These are phyloP conservation scores for Xestia ashworthii DNA, from an alignment of 2,888 invertebrate species.

Conservation along the genomic window DNA sequence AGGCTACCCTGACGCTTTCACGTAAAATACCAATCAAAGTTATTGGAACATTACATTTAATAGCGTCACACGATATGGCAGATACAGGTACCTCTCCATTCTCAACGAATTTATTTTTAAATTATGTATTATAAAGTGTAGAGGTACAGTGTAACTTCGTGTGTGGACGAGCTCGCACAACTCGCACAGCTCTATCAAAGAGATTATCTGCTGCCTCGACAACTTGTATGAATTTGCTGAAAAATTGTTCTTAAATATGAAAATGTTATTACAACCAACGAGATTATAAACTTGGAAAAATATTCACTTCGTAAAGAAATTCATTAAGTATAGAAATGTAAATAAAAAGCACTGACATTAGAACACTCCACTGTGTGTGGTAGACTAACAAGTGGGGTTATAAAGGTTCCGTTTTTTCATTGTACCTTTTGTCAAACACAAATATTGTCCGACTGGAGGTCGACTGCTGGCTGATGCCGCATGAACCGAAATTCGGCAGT, in stretches of 20 bases:
- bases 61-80: background rate
- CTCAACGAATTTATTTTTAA: background rate
- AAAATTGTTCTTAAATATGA: constrained; percentile 12
- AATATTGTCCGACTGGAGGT: background rate
- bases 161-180: background rate
- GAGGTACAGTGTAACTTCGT: too few relatives aligned
- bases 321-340: background rate
- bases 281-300: background rate
- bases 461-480: too few relatives aligned
- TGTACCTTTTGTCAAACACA: background rate
- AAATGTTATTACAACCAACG: background rate
- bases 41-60: too few relatives aligned
- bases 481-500: too few relatives aligned
- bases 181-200: constrained; percentile 18
- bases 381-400: background rate
- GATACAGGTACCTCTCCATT: background rate
- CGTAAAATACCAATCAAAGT: background rate
- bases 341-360: background rate
- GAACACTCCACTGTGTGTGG: background rate
- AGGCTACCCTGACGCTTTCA: too few relatives aligned
- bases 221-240: constrained; percentile 28
- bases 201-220: constrained; percentile 30
- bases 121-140: background rate
- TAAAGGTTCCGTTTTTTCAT: background rate
- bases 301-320: background rate